Evolutionary conservation across 2,888 invertebrate genomes (phyloP).

Genomic region (Panzeria rudis): DNA sequence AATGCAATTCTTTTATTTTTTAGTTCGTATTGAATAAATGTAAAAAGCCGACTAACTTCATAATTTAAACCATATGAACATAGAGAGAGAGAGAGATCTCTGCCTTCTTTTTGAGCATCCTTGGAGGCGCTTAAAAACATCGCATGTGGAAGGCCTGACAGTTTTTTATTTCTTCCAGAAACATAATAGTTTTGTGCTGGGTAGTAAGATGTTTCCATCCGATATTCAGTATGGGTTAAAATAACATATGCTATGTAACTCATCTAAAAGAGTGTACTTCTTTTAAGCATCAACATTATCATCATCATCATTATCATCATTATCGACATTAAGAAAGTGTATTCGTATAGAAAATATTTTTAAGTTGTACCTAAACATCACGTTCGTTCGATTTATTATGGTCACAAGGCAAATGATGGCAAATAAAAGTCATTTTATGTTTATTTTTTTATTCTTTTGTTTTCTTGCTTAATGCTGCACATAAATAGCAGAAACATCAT

Average conservation of each 20-base stretch:
- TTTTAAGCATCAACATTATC: constrained; percentile 14
- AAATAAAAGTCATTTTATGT: constrained; percentile 71
- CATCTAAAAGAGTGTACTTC: constrained; percentile 7
- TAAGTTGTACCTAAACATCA: constrained; percentile 52
- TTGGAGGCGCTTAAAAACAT: too few species aligned
- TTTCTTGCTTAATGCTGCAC: constrained; percentile 42
- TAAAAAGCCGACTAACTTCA: too few species aligned
- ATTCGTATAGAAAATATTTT: constrained; percentile 5
- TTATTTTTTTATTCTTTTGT: constrained; percentile 31
- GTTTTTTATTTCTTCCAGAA: too few species aligned
- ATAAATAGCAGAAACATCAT: constrained; percentile 60
- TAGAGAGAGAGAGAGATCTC: too few species aligned
- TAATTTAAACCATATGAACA: too few species aligned
- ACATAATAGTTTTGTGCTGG: too few species aligned
- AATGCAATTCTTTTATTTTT: too few species aligned
- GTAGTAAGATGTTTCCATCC: background rate
- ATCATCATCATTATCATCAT: constrained; percentile 7
- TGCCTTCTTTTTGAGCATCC: too few species aligned
- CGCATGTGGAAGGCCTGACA: too few species aligned
- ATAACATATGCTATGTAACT: constrained; percentile 17
- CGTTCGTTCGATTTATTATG: constrained; percentile 71
- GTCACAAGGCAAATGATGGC: constrained; percentile 71
- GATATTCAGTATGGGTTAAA: background rate
- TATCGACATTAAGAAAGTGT: background rate
- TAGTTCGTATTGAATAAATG: too few species aligned